Evolutionary conservation across 2,888 invertebrate genomes (phyloP), one percentile per base, ranked within the genome.

Genomic region (Nemurella pictetii): DNA sequence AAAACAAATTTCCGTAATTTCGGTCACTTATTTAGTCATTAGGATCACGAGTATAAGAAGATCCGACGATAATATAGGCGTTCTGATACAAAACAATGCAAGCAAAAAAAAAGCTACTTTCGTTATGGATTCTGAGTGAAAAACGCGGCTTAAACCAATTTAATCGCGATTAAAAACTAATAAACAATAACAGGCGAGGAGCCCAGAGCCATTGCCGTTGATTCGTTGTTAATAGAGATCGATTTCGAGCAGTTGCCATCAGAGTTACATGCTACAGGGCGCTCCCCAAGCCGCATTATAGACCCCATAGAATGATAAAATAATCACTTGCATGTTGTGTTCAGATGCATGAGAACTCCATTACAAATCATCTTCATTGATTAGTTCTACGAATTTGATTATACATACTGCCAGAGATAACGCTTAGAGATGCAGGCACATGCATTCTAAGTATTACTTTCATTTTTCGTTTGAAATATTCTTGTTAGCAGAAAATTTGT

Each of bases 1-100:
- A 85, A 85, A 85, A 85, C 85, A 85, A 83, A 82, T 84, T 85
- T 84, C 74, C 32, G 85, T 85, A 85, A 85, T 85, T 84, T 85
- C 73, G 85, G 80, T 85, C 85, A 85, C 85, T 85, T 85, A 85
- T 85, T 85, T 85, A 84, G 83, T 84, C 85, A 85, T 85, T 85
- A 85, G 85, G 73, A 85, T 85, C 84, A 84, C 80, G 73, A 30
- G 80, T 75, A 83, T 80, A 74, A 85, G 83, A 77, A 82, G 85
- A 85, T 84, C 80, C 80, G 72, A 77, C 80, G 81, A 26, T 55
- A 81, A 3, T 27, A 81, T 55, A 72, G 55, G 55, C 55, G 55
- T 55, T 55, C 55, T 12, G 55, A 32, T 81, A 82, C 78, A 82
- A 82, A 82, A 82, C 82, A 72, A 36, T 82, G 28, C 4, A 5